These are phyloP conservation scores for Chrysina gloriosa DNA, from an alignment of 2,888 invertebrate genomes.

Conservation along the genomic window DNA sequence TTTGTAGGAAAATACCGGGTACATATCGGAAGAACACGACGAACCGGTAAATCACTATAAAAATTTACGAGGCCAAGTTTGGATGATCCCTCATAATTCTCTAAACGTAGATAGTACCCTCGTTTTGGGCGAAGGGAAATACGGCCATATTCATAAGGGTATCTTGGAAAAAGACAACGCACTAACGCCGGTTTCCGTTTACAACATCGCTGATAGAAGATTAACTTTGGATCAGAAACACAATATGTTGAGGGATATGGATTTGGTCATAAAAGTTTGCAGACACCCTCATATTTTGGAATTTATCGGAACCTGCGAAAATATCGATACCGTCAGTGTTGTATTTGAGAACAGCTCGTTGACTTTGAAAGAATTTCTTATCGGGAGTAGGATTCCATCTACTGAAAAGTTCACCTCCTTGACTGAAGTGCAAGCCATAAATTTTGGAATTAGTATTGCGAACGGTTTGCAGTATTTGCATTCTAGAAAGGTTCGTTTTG, in stretches of 20 bases:
- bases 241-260: slow-evolving; percentile 77
- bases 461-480: slow-evolving; percentile 79
- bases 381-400: slow-evolving; percentile 70
- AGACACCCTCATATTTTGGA: slow-evolving; percentile 79
- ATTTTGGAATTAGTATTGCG: slow-evolving; percentile 75
- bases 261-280: slow-evolving; percentile 76
- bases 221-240: slow-evolving; percentile 64
- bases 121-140: slow-evolving; percentile 79
- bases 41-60: slow-evolving; percentile 77
- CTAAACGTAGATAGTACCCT: slow-evolving; percentile 74
- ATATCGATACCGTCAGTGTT: slow-evolving; percentile 78
- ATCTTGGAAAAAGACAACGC: slow-evolving; percentile 73
- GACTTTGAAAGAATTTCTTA: slow-evolving; percentile 77
- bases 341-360: slow-evolving; percentile 77
- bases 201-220: slow-evolving; percentile 72
- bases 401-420: slow-evolving; percentile 69
- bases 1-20: slow-evolving; percentile 78
- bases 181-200: slow-evolving; percentile 70
- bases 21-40: slow-evolving; percentile 77
- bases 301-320: slow-evolving; percentile 84
- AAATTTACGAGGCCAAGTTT: slow-evolving; percentile 79
- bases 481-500: slow-evolving; percentile 67
- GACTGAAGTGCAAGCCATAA: slow-evolving; percentile 73
- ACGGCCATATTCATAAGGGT: slow-evolving; percentile 81
- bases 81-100: slow-evolving; percentile 78